Base-by-base conservation (phyloP, 2,113 vertebrate species). In the Mormyrus lacerda region DNA sequence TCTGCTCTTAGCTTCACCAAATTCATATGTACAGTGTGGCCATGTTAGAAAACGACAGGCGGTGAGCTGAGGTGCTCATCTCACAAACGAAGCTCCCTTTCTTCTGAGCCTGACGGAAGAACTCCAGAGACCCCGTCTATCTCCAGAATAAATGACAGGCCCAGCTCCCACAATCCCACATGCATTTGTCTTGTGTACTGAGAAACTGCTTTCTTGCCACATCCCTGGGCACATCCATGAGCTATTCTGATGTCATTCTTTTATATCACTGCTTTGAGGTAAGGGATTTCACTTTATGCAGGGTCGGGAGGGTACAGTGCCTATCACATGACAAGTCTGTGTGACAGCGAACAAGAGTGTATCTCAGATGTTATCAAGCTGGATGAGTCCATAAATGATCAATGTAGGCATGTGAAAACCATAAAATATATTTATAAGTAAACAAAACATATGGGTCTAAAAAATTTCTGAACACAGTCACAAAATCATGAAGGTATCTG, bases 381-480 rank as follows among this genome's bases (percentile, higher is more conserved):
- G 82, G 24, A 35, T 73, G 45, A 51, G 48, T 51, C 15, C 0
- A 15, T 88, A 85, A 19, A 15, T 92, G 91, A 91, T 91, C 0
- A 69, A 91, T 91, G 88, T 15, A 79, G 8, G 39, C 90, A 76
- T 91, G 87, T 76, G 27, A 73, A 73, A 73, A 73, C 69, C 69
- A 73, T 76, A 35, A 76, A 73, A 76, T 39, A 76, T 39, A 76
- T 11, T 35, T 6, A 31, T 31, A 73, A 73, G 65, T 35, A 35
- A 21, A 35, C 19, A 15, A 27, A 31, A 31, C 61, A 69, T 17
- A 24, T 58, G 4, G 55, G 5, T 3, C 21, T 58, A 51, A 51
- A 51, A 48, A 48, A 3, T 48, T 61, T 61, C 21, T n/a, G 21
- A 61, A 61, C 6, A n/a, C 24, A 24, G 24, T n/a, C 24, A 61